phyloP scores from a whole-genome alignment of 1,140 invertebrate genomes.

The Leptinotarsa texana region DNA sequence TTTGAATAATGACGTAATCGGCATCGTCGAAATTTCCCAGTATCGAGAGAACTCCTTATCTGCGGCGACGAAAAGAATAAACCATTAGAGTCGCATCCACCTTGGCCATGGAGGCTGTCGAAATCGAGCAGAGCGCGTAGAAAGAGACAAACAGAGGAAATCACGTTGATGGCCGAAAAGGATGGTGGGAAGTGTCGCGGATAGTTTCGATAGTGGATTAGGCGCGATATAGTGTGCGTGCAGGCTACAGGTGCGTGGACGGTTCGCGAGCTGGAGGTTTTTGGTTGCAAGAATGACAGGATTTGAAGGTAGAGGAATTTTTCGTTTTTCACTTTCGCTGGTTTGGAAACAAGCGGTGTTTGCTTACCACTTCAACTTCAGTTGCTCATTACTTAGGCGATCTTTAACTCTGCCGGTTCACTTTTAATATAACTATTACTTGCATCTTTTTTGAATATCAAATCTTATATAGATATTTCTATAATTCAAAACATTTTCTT shows the following conservation, averaged over 20 bases:
- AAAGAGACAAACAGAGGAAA: background rate
- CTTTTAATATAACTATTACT: too few relatives aligned
- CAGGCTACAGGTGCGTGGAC: background rate
- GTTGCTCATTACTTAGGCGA: too few relatives aligned
- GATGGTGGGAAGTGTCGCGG: background rate
- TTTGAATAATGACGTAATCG: background rate
- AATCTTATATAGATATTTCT: too few relatives aligned
- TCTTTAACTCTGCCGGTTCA: too few relatives aligned
- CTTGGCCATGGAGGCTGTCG: slow-evolving; percentile 7
- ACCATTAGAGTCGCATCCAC: background rate
- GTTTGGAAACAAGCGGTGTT: too few relatives aligned
- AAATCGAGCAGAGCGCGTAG: background rate
- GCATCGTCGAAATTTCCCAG: background rate
- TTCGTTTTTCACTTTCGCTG: too few relatives aligned
- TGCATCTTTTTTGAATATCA: too few relatives aligned
- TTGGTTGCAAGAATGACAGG: background rate
- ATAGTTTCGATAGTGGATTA: background rate
- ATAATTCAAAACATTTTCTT: too few relatives aligned
- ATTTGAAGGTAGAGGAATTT: background rate
- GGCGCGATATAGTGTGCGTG: background rate
- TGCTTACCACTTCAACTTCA: too few relatives aligned
- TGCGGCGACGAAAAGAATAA: background rate
- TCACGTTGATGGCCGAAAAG: background rate
- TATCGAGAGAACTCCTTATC: background rate
- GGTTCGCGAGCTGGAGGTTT: background rate